phyloP scores from a whole-genome alignment of 2,797 vertebrate genomes.

The Tadarida brasiliensis region DNA sequence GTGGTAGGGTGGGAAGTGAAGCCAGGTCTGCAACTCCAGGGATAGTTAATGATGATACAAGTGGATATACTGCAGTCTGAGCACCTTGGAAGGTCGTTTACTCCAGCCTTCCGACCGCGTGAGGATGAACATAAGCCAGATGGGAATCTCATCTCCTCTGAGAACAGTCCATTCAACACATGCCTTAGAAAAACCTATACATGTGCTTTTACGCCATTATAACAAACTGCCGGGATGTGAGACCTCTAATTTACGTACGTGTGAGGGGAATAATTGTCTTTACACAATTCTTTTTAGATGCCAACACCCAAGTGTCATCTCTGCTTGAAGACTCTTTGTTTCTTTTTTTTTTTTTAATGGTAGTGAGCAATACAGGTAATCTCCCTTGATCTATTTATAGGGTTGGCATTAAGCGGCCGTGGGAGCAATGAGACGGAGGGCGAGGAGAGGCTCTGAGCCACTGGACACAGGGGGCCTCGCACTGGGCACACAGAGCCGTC shows the following conservation, averaged over 20 bases:
- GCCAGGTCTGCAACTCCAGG: background rate
- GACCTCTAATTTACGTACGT: background rate
- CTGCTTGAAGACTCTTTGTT: background rate
- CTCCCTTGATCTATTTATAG: background rate
- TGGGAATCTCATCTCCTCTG: background rate
- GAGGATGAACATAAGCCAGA: background rate
- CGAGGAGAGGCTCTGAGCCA: background rate
- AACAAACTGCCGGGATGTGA: background rate
- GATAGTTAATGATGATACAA: background rate
- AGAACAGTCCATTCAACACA: background rate
- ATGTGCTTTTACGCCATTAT: background rate
- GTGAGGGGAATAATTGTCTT: background rate
- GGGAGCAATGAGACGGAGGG: background rate
- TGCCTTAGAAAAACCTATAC: background rate
- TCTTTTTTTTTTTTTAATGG: background rate
- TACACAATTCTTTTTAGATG: background rate
- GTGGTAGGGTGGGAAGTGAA: background rate
- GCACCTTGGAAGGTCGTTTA: background rate
- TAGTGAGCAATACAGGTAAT: background rate
- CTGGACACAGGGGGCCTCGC: rapidly evolving
- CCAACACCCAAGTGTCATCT: background rate
- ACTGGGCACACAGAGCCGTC: background rate
- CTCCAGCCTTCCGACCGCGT: background rate
- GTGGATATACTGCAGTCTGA: background rate
- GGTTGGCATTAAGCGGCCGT: background rate